Base-by-base conservation (phyloP, 2,888 invertebrate species). In the Phrixothrix hirtus region DNA sequence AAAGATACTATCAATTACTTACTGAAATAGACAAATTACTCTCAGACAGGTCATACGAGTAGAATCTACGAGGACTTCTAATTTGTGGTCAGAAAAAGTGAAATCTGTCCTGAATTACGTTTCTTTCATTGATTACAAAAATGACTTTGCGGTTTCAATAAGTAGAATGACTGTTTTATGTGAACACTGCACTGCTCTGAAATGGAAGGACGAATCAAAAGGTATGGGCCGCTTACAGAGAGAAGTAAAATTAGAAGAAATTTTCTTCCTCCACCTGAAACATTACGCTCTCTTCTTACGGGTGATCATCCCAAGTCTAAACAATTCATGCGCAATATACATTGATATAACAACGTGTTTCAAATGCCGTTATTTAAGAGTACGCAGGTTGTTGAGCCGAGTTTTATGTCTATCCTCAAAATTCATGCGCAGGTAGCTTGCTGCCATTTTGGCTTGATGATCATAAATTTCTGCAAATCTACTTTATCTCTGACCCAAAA, bases 291-390 rank as follows among this genome's bases (percentile, higher is more conserved):
- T 27, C 36, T 47, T 5, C 47, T 47, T 31, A 47, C 36, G 36
- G 41, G 47, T 27, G 30, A 30, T 30, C 30, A 30, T 30, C 30
- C 5, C 5, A 30, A 42, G 13, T 31, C 2, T 13, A 32, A 43
- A 17, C 34, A 44, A 13, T 44, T 44, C 44, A 45, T 36, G 45
- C 36, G 36, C 43, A 49, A 27, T 48, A 41, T 27, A 29, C 48
- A 10, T 5, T 34, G 11, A 15, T 49, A 11, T 34, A 39, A 21
- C 7, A 21, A 21, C 25, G 25, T 7, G 7, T 21, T 21, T 21
- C 25, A 21, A 21, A 21, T 21, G 25, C 4, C 25, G 5, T 21
- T 7, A 5, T 21, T 21, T 21, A 21, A 21, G 25, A 21, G 25
- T 21, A 21, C 4, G 25, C 25, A 21, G 7, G 25, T 21, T 7